Evolutionary conservation across 2,888 invertebrate species (phyloP).

Genomic region (Flabesymbios commensalis): DNA sequence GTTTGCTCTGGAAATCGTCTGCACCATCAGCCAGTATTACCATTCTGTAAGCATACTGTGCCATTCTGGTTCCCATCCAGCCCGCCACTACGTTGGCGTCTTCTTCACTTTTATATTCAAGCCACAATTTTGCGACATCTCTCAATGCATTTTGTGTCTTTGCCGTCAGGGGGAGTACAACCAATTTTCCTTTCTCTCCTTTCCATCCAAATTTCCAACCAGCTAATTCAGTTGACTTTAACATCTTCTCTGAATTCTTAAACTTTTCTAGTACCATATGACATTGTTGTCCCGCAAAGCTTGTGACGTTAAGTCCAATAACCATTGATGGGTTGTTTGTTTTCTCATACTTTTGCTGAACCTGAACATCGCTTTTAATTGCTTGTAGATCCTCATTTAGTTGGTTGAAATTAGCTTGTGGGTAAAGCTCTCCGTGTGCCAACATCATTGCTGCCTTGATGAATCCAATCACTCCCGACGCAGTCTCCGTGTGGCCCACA

Average conservation of each 20-base stretch:
- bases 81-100: conserved; percentile 21
- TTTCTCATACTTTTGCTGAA: conserved; percentile 11
- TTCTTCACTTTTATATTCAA: conserved; percentile 6
- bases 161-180: conserved; percentile 19
- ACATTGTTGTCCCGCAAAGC: conserved; percentile 26
- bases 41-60: conserved; percentile 17
- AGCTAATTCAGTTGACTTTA: not conserved
- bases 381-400: not conserved
- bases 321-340: conserved; percentile 8
- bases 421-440: conserved; percentile 11
- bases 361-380: conserved; percentile 8
- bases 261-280: conserved; percentile 28
- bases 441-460: conserved; percentile 22
- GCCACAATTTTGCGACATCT: conserved; percentile 13
- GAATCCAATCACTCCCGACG: conserved; percentile 17
- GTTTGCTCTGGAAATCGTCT: conserved; percentile 8
- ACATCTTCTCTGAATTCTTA: not conserved
- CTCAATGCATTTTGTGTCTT: conserved; percentile 19
- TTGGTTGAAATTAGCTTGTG: conserved; percentile 17
- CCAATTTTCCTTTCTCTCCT: conserved; percentile 3
- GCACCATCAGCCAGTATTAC: conserved; percentile 18
- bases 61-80: conserved; percentile 15
- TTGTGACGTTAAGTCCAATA: conserved; percentile 23
- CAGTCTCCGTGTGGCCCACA: conserved; percentile 21
- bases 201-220: conserved; percentile 20